Evolutionary conservation across 2,797 vertebrate species (phyloP), one percentile per base, ranked within the genome.

Genomic region (Galago senegalensis): DNA sequence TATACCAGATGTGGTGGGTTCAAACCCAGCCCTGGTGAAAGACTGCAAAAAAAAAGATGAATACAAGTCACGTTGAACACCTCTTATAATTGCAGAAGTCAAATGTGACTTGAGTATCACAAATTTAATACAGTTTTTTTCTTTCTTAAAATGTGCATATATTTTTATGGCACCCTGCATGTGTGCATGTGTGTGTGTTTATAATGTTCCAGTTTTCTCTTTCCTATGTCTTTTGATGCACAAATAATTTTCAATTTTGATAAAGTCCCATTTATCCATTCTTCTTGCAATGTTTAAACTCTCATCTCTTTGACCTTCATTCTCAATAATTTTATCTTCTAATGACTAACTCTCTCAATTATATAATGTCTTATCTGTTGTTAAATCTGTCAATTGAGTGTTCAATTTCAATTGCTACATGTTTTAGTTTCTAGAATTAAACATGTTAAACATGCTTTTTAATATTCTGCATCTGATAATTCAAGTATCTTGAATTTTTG

Each of bases 401-500:
- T 80, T 94, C 43, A 58, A 73, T 87, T 83, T 87, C 34, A 93
- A 7, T 49, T 76, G 29, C 31, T 94, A 61, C 40, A 20, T 86
- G 87, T 92, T 34, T 23, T 58, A 80, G 43, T 70, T 73, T 91
- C 20, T 91, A 49, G 25, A 18, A 63, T 80, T 87, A 95, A 81
- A 13, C 21, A 37, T 69, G 1, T 58, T 40, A 65, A 93, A 90
- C 25, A 82, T 40, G 40, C 40, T 40, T 40, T 40, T 40, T 40
- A 40, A 40, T 40, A 40, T 46, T 46, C 10, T 46, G 7, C 46
- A 29, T 79, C 29, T 82, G 70, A 27, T 80, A 69, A 92, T 82
- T 91, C 11, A 58, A 69, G 7, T 86, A 72, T 58, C 27, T 85
- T 40, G 86, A 56, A 29, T 72, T 43, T 86, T 94, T 73, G 34